Conservation (phyloP, 1,140 invertebrate genomes). For the Bicyclus anynana region DNA sequence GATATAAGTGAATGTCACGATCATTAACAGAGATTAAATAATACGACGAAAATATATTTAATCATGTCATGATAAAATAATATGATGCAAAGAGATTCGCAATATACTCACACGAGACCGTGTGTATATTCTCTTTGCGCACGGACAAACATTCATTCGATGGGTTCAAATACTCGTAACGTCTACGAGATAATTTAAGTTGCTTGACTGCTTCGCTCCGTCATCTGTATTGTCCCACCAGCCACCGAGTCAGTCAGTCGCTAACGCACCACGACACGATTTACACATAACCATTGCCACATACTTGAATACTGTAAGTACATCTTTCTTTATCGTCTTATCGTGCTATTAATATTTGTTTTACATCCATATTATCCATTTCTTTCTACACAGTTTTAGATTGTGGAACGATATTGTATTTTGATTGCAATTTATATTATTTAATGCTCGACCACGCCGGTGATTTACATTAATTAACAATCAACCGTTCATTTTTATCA, state of each 20-base stretch:
- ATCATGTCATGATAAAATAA: neutral
- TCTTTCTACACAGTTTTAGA: neutral
- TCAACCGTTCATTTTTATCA: neutral
- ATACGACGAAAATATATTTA: neutral
- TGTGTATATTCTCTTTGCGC: neutral
- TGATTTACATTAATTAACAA: neutral
- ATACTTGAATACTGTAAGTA: neutral
- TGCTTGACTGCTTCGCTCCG: slow-evolving; percentile 10
- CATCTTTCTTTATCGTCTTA: neutral
- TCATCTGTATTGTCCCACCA: slow-evolving; percentile 10
- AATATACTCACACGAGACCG: no score
- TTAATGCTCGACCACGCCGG: neutral
- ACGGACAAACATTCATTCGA: neutral
- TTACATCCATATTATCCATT: neutral
- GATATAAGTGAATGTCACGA: neutral
- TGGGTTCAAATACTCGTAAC: neutral
- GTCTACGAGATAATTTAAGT: slow-evolving; percentile 12
- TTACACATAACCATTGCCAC: neutral
- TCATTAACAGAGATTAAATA: neutral
- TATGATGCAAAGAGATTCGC: neutral
- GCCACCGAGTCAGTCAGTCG: neutral
- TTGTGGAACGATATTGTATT: neutral
- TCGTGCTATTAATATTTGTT: neutral
- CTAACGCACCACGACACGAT: neutral
- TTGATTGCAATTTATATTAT: neutral